phyloP scores from a whole-genome alignment of 2,888 invertebrate genomes.

The Pristionchus entomophagus region DNA sequence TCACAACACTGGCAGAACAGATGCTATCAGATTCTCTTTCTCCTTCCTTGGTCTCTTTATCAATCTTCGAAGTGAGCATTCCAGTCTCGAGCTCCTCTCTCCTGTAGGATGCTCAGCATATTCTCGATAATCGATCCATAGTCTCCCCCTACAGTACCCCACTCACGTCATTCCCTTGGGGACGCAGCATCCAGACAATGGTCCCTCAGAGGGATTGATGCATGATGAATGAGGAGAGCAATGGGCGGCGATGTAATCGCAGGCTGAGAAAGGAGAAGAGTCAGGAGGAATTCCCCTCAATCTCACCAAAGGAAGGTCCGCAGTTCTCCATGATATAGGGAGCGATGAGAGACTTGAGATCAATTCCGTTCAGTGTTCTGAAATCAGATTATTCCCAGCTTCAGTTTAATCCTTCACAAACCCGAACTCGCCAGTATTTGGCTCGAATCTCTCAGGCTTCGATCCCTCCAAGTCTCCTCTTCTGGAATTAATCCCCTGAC shows the following conservation, averaged over 20 bases:
- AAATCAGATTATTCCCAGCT: not conserved
- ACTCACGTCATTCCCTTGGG: conserved; percentile 37
- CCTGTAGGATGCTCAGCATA: not conserved
- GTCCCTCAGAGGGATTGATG: not conserved
- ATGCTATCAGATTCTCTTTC: not conserved
- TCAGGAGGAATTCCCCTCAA: not conserved
- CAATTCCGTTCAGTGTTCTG: not conserved
- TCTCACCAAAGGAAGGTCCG: not conserved
- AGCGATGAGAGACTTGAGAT: not conserved
- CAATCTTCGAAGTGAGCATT: not conserved
- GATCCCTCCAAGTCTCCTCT: not conserved
- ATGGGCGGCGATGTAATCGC: not conserved
- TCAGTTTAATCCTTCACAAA: not conserved
- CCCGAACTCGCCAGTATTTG: not conserved
- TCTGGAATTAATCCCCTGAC: not conserved
- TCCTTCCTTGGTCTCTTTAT: not conserved
- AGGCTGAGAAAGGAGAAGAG: too few species aligned
- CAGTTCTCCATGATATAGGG: not conserved
- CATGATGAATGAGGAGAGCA: not conserved
- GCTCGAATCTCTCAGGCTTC: not conserved
- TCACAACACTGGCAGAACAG: not conserved
- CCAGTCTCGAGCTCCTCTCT: not conserved
- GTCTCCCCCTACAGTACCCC: not conserved
- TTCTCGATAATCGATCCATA: not conserved
- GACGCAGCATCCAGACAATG: not conserved